phyloP scores from a whole-genome alignment of 30 jellyfish, hydroid and myxozoan species.

The Nemopilema nomurai region DNA sequence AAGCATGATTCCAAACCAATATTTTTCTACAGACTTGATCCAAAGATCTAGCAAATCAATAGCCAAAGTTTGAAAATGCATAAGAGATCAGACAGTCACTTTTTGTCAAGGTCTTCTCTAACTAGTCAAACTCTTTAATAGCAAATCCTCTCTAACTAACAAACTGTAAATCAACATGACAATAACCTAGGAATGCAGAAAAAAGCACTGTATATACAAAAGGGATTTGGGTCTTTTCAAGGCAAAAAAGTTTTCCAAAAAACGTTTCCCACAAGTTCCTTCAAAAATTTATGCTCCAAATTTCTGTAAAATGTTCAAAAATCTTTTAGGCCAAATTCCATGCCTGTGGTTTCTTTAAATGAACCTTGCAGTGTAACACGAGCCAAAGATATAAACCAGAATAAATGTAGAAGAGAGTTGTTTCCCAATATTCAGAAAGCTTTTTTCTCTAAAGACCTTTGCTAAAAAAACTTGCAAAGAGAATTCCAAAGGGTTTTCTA shows the following conservation, averaged over 20 bases:
- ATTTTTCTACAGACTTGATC: neutral
- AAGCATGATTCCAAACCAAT: neutral
- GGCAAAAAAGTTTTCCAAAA: neutral
- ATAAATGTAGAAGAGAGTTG: neutral
- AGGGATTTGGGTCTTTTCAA: neutral
- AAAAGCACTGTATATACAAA: neutral
- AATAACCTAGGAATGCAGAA: neutral
- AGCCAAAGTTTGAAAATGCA: neutral
- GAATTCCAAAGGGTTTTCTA: neutral
- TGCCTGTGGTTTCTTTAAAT: neutral
- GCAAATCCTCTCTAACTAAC: conserved; percentile 1
- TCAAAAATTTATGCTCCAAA: neutral
- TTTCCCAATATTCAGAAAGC: conserved; percentile 4
- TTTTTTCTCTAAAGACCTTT: conserved; percentile 5
- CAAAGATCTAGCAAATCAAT: neutral
- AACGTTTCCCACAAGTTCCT: neutral
- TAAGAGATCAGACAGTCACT: conserved; percentile 13
- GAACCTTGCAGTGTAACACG: neutral
- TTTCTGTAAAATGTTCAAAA: neutral
- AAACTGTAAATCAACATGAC: conserved; percentile 8
- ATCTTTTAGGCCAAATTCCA: neutral
- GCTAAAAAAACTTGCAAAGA: neutral
- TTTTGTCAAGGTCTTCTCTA: conserved; percentile 1
- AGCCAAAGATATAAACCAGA: conserved; percentile 3
- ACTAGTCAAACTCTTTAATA: neutral